phyloP scores from a whole-genome alignment of 2,113 vertebrate genomes.

The Globicephala melas region DNA sequence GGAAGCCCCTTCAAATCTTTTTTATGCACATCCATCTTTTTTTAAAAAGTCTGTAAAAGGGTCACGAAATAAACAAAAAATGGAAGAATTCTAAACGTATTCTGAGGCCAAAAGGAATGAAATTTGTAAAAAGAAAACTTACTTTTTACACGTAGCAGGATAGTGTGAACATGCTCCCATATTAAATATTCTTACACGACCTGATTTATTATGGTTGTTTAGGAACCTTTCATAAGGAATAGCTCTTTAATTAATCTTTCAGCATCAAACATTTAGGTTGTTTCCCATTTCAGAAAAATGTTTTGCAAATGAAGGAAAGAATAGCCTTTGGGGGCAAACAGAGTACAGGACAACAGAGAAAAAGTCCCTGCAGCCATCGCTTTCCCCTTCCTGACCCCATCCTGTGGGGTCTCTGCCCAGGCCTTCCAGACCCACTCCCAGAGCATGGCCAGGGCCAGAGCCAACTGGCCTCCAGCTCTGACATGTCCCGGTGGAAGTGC shows the following conservation, averaged over 20 bases:
- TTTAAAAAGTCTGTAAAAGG: background rate
- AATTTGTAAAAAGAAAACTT: background rate
- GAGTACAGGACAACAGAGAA: background rate
- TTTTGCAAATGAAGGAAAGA: constrained; percentile 45
- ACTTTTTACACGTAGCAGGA: background rate
- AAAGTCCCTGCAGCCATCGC: background rate
- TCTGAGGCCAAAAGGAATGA: background rate
- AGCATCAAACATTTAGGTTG: constrained; percentile 32
- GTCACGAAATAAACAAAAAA: background rate
- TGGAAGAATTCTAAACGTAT: background rate
- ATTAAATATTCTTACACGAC: background rate
- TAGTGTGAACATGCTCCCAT: background rate
- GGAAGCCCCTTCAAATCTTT: background rate
- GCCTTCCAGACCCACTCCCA: background rate
- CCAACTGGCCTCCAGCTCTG: background rate
- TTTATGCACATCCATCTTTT: background rate
- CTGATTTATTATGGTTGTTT: background rate
- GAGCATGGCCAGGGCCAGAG: background rate
- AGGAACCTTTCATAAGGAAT: background rate
- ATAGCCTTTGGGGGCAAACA: background rate
- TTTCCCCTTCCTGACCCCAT: background rate
- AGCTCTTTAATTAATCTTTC: constrained; percentile 19
- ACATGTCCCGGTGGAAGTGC: background rate
- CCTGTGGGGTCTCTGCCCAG: background rate
- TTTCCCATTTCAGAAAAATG: constrained; percentile 45